Evolutionary conservation across 2,888 invertebrate species (phyloP), one percentile per base, ranked within the genome.

Genomic region (Neoascia interrupta): DNA sequence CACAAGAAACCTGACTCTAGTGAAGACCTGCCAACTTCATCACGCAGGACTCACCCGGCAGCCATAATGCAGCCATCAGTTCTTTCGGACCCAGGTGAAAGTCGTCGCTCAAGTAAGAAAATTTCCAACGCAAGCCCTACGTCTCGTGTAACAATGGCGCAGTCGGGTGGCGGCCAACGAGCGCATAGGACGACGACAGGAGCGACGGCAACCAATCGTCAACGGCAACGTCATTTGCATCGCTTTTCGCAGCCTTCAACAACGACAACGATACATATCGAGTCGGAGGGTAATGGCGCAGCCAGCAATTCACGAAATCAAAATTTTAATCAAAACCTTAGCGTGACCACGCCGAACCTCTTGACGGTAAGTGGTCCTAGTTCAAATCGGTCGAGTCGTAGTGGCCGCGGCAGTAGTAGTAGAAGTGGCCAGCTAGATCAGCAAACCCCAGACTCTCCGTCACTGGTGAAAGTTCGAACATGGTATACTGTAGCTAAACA

Each of bases 401-500:
- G 79, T 54, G 79, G 79, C 60, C 82, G 69, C 26, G 82, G 68
- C 68, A 81, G 74, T 69, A 69, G 68, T 69, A 47, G 63, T 70
- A 66, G 69, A 68, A 69, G 75, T 66, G 72, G 69, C 83, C 82
- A 53, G 45, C 58, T 76, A 81, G 81, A 81, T 53, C 73, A 72
- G 49, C 79, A 56, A 49, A 86, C 85, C 28, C 86, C 87, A 26
- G 89, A 87, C 72, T 87, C 88, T 34, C 89, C 88, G 19, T 89
- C 89, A 31, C 81, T 89, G 84, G 88, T 89, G 47, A 86, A 84
- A 73, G 89, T 89, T 80, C 86, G 88, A 84, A 87, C 88, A 63
- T 89, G 88, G 88, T 89, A 89, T 53, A 89, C 89, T 54, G 89
- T 89, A 81, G 87, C 89, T 81, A 89, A 89, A 83, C 89, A 88